Conservation (phyloP, 2,113 vertebrate species). For the Todiramphus chloris region DNA sequence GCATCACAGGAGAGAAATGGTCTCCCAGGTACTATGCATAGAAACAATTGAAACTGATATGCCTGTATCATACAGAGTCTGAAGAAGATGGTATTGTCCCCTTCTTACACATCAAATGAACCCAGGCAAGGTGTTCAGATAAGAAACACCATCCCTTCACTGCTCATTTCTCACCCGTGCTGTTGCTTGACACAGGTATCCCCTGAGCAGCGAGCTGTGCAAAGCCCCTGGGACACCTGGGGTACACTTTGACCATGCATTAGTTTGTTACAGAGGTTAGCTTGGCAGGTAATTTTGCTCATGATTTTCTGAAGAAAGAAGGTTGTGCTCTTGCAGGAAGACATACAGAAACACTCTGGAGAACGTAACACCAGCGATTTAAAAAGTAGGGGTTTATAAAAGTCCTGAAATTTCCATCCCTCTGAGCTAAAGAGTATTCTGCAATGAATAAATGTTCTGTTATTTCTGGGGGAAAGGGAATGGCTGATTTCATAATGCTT, state of each 20-base stretch:
- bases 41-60: background rate
- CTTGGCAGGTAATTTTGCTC: background rate
- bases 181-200: background rate
- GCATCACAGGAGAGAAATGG: background rate
- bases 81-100: background rate
- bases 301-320: background rate
- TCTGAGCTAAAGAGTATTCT: background rate
- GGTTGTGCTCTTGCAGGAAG: background rate
- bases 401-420: slow-evolving; percentile 14
- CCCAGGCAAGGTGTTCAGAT: background rate
- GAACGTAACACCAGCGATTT: background rate
- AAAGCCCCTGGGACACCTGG: background rate
- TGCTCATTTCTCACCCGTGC: background rate
- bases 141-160: background rate
- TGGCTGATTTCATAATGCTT: background rate
- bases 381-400: background rate
- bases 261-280: background rate
- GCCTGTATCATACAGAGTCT: background rate
- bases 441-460: background rate
- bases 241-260: background rate
- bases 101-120: background rate
- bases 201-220: background rate
- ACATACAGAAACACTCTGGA: background rate
- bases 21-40: background rate
- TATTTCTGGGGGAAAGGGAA: slow-evolving; percentile 8